Conservation (phyloP, 2,797 vertebrate species). For the Lutjanus campechanus region DNA sequence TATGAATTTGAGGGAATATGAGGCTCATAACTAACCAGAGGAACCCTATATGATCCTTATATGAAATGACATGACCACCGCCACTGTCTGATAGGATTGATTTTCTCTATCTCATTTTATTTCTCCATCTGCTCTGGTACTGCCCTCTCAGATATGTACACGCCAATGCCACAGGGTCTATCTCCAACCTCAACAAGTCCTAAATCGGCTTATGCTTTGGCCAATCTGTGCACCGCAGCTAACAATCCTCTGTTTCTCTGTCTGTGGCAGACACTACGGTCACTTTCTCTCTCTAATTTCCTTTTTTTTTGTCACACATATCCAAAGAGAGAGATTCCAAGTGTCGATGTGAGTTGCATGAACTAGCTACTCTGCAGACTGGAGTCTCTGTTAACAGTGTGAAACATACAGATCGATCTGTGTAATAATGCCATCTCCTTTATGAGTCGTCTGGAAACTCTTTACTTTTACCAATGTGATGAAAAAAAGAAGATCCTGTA, state of each 20-base stretch:
- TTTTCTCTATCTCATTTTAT: slow-evolving; percentile 67
- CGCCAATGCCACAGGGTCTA: slow-evolving; percentile 20
- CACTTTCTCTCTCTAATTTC: slow-evolving; percentile 1
- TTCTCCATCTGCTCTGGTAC: slow-evolving; percentile 60
- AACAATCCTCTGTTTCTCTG: slow-evolving; percentile 15
- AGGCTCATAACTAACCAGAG: slow-evolving; percentile 6
- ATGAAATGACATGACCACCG: slow-evolving; percentile 60
- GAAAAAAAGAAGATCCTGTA: not conserved
- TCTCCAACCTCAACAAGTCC: slow-evolving; percentile 49
- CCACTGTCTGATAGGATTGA: slow-evolving; percentile 60
- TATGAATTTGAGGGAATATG: not conserved
- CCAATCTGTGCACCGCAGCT: slow-evolving; percentile 28
- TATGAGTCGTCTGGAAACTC: no score
- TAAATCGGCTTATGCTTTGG: slow-evolving; percentile 50
- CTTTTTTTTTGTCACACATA: not conserved
- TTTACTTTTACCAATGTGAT: no score
- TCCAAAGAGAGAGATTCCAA: slow-evolving; percentile 17
- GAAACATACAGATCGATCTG: no score
- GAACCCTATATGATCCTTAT: slow-evolving; percentile 51
- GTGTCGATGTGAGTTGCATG: no score
- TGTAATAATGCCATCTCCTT: no score
- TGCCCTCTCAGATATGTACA: slow-evolving; percentile 46
- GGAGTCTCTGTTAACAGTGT: no score
- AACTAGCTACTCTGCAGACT: no score
- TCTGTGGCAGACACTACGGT: not conserved